Conservation (phyloP, 2,888 invertebrate genomes). For the Drosophila kuntzei region DNA sequence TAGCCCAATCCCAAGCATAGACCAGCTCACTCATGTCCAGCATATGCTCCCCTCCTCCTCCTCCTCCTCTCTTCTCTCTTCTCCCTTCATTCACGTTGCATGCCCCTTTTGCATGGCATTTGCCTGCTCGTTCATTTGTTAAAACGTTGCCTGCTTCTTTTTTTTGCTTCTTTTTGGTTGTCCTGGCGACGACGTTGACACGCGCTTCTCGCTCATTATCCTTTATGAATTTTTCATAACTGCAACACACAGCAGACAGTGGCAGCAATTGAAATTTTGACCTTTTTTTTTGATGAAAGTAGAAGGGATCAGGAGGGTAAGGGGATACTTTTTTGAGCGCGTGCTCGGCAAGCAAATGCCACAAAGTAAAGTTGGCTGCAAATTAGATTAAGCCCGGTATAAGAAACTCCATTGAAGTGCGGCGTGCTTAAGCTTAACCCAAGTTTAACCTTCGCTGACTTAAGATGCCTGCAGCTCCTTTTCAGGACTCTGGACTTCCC, state of each 20-base stretch:
- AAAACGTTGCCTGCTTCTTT: slow-evolving; percentile 71
- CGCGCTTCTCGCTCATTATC: slow-evolving; percentile 82
- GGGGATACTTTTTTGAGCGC: slow-evolving; percentile 71
- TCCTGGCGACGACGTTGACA: slow-evolving; percentile 71
- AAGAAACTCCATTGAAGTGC: slow-evolving; percentile 67
- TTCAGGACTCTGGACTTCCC: neutral
- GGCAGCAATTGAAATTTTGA: slow-evolving; percentile 70
- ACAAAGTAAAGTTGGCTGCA: slow-evolving; percentile 54
- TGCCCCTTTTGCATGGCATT: slow-evolving; percentile 62
- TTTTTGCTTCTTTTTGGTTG: slow-evolving; percentile 34
- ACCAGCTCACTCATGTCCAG: slow-evolving; percentile 45
- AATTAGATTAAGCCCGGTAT: slow-evolving; percentile 65
- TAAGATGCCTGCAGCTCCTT: slow-evolving; percentile 35
- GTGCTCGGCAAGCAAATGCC: slow-evolving; percentile 73
- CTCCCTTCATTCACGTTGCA: neutral
- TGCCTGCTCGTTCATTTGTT: slow-evolving; percentile 76
- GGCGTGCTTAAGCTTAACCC: slow-evolving; percentile 52
- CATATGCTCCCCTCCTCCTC: neutral
- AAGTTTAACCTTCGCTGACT: slow-evolving; percentile 45
- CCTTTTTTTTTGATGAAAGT: slow-evolving; percentile 42
- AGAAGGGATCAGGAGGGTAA: neutral
- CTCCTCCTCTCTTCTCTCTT: neutral
- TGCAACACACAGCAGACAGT: slow-evolving; percentile 53
- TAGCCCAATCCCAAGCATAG: slow-evolving; percentile 22
- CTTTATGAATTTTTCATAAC: slow-evolving; percentile 84